Conservation (phyloP, 2,113 vertebrate genomes). For the Sturnus vulgaris region DNA sequence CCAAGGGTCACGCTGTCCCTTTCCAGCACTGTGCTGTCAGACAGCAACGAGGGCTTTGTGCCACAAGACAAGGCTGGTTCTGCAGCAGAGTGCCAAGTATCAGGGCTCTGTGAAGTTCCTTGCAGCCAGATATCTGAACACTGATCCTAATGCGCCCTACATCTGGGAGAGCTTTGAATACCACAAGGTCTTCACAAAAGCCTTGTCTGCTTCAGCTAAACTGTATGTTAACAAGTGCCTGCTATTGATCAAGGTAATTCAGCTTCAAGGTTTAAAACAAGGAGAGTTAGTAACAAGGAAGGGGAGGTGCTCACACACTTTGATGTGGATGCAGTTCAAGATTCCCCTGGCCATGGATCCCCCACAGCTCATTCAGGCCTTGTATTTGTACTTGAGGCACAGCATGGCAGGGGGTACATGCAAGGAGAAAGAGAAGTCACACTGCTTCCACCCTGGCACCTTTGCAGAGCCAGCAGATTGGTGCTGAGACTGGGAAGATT, state of each 20-base stretch:
- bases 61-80: neutral
- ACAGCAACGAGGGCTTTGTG: neutral
- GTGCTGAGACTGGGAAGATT: neutral
- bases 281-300: neutral
- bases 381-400: neutral
- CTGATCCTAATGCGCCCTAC: neutral
- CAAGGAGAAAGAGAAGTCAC: neutral
- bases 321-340: neutral
- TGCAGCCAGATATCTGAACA: neutral
- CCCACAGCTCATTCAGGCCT: neutral
- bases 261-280: constrained; percentile 21
- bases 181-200: neutral
- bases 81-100: neutral
- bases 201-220: constrained; percentile 33
- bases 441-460: neutral
- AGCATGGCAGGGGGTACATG: neutral
- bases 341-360: neutral
- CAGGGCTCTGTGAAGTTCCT: neutral
- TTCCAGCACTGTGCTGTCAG: neutral
- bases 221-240: constrained; percentile 34
- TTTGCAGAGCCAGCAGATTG: neutral
- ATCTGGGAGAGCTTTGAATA: constrained; percentile 4
- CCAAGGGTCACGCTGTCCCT: constrained; percentile 6
- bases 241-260: constrained; percentile 35
- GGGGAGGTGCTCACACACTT: neutral